Percentiles rank a stretch among this genome's conserved stretches.
Evolutionary conservation across 2,797 vertebrate species (phyloP).

Genomic region (Pseudomugil gertrudae): DNA sequence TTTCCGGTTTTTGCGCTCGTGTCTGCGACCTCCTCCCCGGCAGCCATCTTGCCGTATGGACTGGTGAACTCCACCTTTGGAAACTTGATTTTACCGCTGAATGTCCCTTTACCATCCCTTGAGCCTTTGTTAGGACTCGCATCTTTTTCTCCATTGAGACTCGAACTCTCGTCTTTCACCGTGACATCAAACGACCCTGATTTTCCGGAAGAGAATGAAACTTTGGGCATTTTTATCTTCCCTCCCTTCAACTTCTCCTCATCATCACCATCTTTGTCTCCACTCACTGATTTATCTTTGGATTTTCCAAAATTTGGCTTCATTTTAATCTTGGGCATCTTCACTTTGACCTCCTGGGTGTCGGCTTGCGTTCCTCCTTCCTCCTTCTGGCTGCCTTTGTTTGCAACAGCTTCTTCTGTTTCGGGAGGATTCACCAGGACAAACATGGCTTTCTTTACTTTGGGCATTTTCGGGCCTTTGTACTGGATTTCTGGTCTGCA

Average conservation of each 20-base stretch:
- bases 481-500: constrained; percentile 69
- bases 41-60: constrained; percentile 71
- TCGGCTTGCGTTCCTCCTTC: constrained; percentile 46
- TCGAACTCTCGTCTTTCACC: constrained; percentile 49
- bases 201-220: constrained; percentile 77
- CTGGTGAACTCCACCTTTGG: constrained; percentile 85
- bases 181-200: constrained; percentile 55
- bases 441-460: constrained; percentile 82
- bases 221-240: constrained; percentile 77
- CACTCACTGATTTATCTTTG: constrained; percentile 67
- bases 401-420: constrained; percentile 50
- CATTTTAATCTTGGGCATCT: constrained; percentile 74
- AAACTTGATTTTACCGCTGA: constrained; percentile 79
- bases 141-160: constrained; percentile 65
- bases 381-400: constrained; percentile 30
- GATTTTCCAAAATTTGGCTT: constrained; percentile 75
- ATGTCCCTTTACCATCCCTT: constrained; percentile 66
- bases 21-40: constrained; percentile 52
- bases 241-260: constrained; percentile 61
- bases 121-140: constrained; percentile 59
- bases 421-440: constrained; percentile 75
- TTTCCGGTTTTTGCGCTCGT: constrained; percentile 48
- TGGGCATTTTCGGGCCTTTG: constrained; percentile 78
- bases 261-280: constrained; percentile 40
- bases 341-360: constrained; percentile 58